Evolutionary conservation across 2,113 vertebrate genomes (phyloP).

Genomic region (Apus apus): DNA sequence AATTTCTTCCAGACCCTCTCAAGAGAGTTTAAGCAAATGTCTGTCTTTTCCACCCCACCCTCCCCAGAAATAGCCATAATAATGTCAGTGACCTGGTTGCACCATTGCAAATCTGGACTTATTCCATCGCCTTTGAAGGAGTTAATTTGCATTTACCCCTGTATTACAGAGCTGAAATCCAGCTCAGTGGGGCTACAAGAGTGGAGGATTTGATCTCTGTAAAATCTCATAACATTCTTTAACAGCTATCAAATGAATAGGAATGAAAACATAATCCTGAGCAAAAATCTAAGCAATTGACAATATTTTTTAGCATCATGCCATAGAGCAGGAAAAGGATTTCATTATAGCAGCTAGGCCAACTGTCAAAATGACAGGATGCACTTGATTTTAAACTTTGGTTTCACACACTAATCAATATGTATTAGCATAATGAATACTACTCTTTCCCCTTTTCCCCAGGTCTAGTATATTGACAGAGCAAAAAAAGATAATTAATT

Average conservation of each 20-base stretch:
- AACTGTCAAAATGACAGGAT: slow-evolving; percentile 1
- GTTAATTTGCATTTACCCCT: slow-evolving; percentile 26
- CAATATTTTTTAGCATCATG: not conserved
- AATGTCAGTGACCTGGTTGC: not conserved
- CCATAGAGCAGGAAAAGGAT: not conserved
- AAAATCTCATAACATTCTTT: slow-evolving; percentile 32
- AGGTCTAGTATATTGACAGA: not conserved
- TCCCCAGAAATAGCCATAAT: not conserved
- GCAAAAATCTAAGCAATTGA: not conserved
- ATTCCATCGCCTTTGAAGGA: slow-evolving; percentile 21
- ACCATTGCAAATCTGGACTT: not conserved
- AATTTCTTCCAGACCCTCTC: not conserved
- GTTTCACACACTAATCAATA: not conserved
- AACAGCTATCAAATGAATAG: slow-evolving; percentile 23
- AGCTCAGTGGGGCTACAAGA: slow-evolving; percentile 1
- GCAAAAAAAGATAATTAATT: not conserved
- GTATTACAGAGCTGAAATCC: slow-evolving; percentile 13
- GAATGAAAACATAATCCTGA: slow-evolving; percentile 19
- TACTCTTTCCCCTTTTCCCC: not conserved
- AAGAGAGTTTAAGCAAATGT: not conserved
- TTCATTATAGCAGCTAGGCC: not conserved
- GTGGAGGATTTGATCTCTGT: slow-evolving; percentile 14
- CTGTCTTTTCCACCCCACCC: not conserved
- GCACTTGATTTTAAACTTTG: not conserved
- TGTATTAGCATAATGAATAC: not conserved